Evolutionary conservation across 2,888 invertebrate species (phyloP).

Genomic region (Halocaridina rubra): DNA sequence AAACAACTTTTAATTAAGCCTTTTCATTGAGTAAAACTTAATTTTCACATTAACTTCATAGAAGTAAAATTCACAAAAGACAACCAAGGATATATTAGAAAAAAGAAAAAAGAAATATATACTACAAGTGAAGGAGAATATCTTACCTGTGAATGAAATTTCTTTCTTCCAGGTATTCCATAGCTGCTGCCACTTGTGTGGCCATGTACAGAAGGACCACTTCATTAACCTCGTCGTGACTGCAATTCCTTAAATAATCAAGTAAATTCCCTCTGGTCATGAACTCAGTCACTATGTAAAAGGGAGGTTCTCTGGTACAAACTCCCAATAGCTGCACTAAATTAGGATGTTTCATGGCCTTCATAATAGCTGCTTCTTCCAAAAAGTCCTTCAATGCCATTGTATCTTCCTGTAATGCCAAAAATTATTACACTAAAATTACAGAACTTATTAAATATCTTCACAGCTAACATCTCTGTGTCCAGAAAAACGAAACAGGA

Average conservation of each 20-base stretch:
- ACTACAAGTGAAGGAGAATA: too few species aligned
- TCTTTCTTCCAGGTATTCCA: constrained; percentile 96
- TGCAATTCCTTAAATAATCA: constrained; percentile 91
- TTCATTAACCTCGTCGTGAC: constrained; percentile 88
- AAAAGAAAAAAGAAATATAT: too few species aligned
- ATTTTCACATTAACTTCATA: too few species aligned
- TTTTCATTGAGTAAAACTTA: too few species aligned
- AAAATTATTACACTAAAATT: background rate
- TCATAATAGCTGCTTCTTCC: constrained; percentile 99
- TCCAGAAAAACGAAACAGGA: too few species aligned
- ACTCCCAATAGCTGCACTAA: constrained; percentile 97
- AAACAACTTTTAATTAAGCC: too few species aligned
- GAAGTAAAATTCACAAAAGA: too few species aligned
- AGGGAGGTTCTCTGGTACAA: constrained; percentile 97
- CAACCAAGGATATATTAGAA: too few species aligned
- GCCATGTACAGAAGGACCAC: constrained; percentile 99
- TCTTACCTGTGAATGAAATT: constrained; percentile 89
- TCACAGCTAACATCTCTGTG: too few species aligned
- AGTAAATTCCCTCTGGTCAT: constrained; percentile 98
- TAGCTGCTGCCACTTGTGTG: constrained; percentile 98
- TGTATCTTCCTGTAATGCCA: constrained; percentile 83
- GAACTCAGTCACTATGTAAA: constrained; percentile 99
- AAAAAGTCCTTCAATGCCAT: constrained; percentile 99
- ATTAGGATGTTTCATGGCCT: constrained; percentile 99
- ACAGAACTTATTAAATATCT: background rate